phyloP scores from a whole-genome alignment of 2,797 vertebrate species.

The Melopsittacus undulatus region DNA sequence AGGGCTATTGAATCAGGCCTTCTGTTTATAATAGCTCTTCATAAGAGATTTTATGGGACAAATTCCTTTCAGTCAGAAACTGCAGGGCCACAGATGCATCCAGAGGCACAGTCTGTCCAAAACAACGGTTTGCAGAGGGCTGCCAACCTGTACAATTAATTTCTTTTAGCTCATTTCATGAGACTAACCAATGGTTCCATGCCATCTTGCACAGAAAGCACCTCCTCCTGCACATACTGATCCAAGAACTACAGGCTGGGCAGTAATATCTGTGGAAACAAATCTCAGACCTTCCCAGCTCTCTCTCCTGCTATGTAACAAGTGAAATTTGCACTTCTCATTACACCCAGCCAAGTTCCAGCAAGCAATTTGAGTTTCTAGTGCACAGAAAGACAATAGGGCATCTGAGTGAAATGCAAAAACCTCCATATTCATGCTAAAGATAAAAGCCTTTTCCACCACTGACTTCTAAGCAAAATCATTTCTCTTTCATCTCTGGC shows the following conservation, averaged over 20 bases:
- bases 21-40: not conserved
- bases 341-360: constrained; percentile 17
- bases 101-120: not conserved
- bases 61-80: not conserved
- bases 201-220: not conserved
- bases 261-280: constrained; percentile 46
- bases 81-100: not conserved
- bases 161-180: not conserved
- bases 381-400: not conserved
- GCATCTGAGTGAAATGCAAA: constrained; percentile 30
- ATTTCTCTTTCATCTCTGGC: constrained; percentile 55
- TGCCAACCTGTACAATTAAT: not conserved
- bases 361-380: constrained; percentile 30
- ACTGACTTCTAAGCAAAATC: constrained; percentile 33
- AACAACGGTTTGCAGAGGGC: not conserved
- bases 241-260: not conserved
- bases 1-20: not conserved
- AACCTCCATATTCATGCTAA: not conserved
- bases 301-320: not conserved
- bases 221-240: not conserved
- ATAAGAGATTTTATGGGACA: constrained; percentile 10
- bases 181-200: not conserved
- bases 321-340: constrained; percentile 22
- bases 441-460: constrained; percentile 44
- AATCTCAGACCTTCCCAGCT: constrained; percentile 2